Evolutionary conservation across 2,113 vertebrate species (phyloP).

Genomic region (Oplegnathus fasciatus): DNA sequence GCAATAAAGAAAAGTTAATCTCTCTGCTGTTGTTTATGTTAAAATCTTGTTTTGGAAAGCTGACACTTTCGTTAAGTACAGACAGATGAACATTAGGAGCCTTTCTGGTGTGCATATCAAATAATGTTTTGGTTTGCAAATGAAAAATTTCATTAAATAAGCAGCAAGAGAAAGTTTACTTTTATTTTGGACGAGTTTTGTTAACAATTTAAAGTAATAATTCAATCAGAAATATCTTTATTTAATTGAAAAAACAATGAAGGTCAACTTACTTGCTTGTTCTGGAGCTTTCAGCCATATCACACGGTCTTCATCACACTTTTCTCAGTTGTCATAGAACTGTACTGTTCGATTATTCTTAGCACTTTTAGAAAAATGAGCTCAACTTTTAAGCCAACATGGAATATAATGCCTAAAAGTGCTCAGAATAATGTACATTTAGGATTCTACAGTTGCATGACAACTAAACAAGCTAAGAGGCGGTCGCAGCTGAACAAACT

Average conservation of each 20-base stretch:
- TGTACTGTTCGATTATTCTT: no score
- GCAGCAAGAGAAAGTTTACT: neutral
- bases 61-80: neutral
- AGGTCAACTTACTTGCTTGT: neutral
- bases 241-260: neutral
- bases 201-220: neutral
- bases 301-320: neutral
- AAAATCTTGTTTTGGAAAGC: neutral
- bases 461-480: neutral
- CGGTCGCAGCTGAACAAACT: neutral
- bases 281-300: neutral
- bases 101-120: constrained; percentile 11
- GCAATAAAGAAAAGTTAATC: constrained; percentile 2
- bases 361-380: neutral
- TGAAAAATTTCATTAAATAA: neutral
- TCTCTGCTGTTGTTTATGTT: constrained; percentile 1
- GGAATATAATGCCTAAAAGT: neutral
- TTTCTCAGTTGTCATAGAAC: neutral
- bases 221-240: neutral
- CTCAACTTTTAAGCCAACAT: neutral
- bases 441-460: neutral
- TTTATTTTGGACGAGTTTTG: neutral
- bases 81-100: neutral
- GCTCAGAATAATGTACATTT: neutral
- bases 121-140: constrained; percentile 14